Evolutionary conservation across 1,140 invertebrate species (phyloP).

Genomic region (Cylas formicarius): DNA sequence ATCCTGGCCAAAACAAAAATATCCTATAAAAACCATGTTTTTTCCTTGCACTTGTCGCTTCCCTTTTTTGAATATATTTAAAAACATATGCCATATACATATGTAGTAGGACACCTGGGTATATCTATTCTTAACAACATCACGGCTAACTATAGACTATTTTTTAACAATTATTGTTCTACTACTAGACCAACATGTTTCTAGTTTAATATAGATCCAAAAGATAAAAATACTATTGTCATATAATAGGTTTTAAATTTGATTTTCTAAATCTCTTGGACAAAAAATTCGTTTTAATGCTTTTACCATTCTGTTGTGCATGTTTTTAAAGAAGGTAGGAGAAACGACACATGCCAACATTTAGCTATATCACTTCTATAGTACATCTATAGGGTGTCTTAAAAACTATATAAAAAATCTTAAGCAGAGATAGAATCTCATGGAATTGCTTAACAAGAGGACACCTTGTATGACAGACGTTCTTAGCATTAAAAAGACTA

Average conservation of each 20-base stretch:
- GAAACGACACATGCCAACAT: conserved; percentile 4
- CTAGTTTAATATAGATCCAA: conserved; percentile 32
- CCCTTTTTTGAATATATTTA: too few relatives aligned
- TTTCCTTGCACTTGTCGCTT: too few relatives aligned
- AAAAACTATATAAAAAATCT: neutral
- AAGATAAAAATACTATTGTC: conserved; percentile 40
- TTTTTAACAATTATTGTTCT: conserved; percentile 34
- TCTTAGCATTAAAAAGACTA: too few relatives aligned
- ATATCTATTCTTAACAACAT: conserved; percentile 30
- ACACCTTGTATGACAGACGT: too few relatives aligned
- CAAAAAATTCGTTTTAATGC: conserved; percentile 18
- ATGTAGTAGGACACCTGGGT: too few relatives aligned
- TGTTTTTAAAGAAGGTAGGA: neutral
- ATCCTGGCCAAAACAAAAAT: too few relatives aligned
- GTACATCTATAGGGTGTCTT: neutral
- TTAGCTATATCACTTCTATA: neutral
- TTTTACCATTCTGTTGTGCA: conserved; percentile 7
- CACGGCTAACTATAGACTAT: conserved; percentile 25
- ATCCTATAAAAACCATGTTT: too few relatives aligned
- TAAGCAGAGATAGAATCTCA: neutral
- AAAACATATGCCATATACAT: too few relatives aligned
- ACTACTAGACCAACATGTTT: conserved; percentile 32
- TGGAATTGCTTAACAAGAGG: conserved; percentile 3
- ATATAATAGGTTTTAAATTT: conserved; percentile 30
- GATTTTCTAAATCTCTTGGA: conserved; percentile 27